Evolutionary conservation across 2,113 vertebrate species (phyloP).

Genomic region (Oryzias melastigma): DNA sequence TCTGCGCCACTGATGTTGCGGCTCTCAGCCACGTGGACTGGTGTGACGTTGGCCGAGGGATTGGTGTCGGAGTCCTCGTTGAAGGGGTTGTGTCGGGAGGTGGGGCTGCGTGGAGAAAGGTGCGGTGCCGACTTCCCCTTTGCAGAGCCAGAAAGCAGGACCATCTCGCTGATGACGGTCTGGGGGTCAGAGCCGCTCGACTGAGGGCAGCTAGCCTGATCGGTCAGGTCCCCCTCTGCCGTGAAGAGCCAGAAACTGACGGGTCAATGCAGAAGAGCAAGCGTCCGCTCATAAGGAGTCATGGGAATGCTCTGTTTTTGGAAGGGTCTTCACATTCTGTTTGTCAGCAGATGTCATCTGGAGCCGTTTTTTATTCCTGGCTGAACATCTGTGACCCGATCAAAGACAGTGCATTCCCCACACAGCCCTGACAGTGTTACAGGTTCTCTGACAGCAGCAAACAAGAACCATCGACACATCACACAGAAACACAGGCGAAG

Average conservation of each 20-base stretch:
- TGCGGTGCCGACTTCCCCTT: slow-evolving; percentile 30
- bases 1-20: slow-evolving; percentile 50
- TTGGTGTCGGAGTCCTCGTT: slow-evolving; percentile 80
- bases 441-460: too few relatives aligned
- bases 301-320: slow-evolving; percentile 39
- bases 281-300: background rate
- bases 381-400: too few relatives aligned
- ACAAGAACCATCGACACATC: too few relatives aligned
- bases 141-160: slow-evolving; percentile 37
- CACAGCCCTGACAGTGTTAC: too few relatives aligned
- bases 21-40: slow-evolving; percentile 76
- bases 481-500: too few relatives aligned
- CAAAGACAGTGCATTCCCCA: too few relatives aligned
- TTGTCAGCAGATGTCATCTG: background rate
- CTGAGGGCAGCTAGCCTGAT: slow-evolving; percentile 85
- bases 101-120: slow-evolving; percentile 78
- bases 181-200: slow-evolving; percentile 82
- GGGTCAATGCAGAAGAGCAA: background rate
- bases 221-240: slow-evolving; percentile 91
- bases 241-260: slow-evolving; percentile 12
- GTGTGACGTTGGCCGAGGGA: slow-evolving; percentile 86
- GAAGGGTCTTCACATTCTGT: background rate
- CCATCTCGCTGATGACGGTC: slow-evolving; percentile 73
- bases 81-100: slow-evolving; percentile 90
- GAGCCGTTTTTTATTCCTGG: background rate